Evolutionary conservation across 2,113 vertebrate genomes (phyloP), one percentile per base, ranked within the genome.

Genomic region (Pachyramphus minor): DNA sequence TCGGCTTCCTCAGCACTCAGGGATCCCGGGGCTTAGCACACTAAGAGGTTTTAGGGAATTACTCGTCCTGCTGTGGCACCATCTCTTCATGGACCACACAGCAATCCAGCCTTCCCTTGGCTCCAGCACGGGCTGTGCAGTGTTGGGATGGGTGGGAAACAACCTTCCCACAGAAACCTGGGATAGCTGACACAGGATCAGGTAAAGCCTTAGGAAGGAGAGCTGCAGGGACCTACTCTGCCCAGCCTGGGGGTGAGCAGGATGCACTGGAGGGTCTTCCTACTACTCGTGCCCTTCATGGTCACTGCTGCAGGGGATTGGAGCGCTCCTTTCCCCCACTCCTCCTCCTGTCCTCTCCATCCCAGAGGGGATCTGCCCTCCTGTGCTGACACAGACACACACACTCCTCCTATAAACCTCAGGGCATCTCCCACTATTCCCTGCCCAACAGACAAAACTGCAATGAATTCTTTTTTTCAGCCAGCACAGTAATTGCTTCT

Each of bases 41-140:
- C 56, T 96, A 96, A 97, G 93, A 96, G 95, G 92, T 37, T 93
- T 96, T 60, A 96, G 68, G 47, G 92, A 90, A 93, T 96, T 96
- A 96, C 56, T 8, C 2, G 1, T 87, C 91, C 87, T 89, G 87
- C 77, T 42, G 84, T 1, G 5, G 44, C 74, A 45, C 49, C 31
- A 22, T 22, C 74, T 60, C 69, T 9, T 2, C 76, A 11, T 1
- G 11, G 71, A 78, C 14, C 56, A 3, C 9, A 6, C 52, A 9
- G 64, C 2, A 56, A 25, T 6, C 62, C 7, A 0, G 11, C 41
- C 58, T 35, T 52, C 33, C 80, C 84, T 8, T 0, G 30, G 78
- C 31, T 27, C 59, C 1, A 3, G 44, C 1, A 0, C 0, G 1
- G 41, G 67, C 52, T 19, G 41, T 28, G 90, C 59, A 8, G 37